Base-by-base conservation (phyloP, 37 sponge, comb jelly and placozoan genomes). In the Tethya wilhelma region DNA sequence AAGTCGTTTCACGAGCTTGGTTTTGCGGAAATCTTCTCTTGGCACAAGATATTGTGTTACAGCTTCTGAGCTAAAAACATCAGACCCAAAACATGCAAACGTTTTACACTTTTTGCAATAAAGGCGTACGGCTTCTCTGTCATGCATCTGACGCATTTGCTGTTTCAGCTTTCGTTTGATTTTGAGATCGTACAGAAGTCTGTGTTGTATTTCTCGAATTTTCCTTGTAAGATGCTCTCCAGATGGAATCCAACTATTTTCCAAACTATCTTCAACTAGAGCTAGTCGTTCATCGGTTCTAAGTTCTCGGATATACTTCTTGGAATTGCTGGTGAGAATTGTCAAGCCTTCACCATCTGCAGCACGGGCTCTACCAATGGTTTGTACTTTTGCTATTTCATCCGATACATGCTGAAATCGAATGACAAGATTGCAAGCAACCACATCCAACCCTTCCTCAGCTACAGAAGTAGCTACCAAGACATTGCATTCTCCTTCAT, bases 401-500 rank as follows among this genome's bases (percentile, higher is more conserved):
- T 89, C 73, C 38, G 84, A 74, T 39, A 93, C 82, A 42, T 75
- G 57, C 36, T 83, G 65, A 41, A 78, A 97, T n/a, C 93, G 91
- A 1, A 97, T 89, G 26, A 97, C 94, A 2, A 93, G 49, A 63
- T 93, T 89, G 65, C 97, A 97, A 8, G 64, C 80, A 5, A 92
- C 84, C 5, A 97, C 89, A 74, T 97, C 97, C 19, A 97, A 63
- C 3, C 97, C 97, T 44, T 97, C 97, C 73, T 97, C 97, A 9
- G 89, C 56, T 36, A 92, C 94, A 65, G 90, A 87, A 14, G 97
- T 93, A 17, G 92, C 79, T n/a, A 91, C 82, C 26, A 97, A 59
- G 20, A 97, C 65, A 68, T 97, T 97, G 58, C 64, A 77, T 39
- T 85, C 76, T 12, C 85, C 89, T 19, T 74, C 44, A 20, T 91